Evolutionary conservation across 2,888 invertebrate species (phyloP).

Genomic region (Mactromeris polynyma): DNA sequence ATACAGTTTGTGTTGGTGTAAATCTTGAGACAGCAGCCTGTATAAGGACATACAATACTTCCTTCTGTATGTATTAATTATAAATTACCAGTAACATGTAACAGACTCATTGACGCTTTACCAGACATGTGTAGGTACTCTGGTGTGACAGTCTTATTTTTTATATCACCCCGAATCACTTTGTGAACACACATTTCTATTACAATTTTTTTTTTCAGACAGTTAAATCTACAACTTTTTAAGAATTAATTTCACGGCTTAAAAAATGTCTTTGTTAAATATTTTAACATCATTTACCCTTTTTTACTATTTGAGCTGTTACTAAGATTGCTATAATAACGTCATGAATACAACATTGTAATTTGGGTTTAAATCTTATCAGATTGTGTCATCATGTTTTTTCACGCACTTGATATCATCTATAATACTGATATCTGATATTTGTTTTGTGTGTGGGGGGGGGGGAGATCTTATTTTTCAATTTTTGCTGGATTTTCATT

Average conservation of each 20-base stretch:
- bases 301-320: background rate
- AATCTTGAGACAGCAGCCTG: too few species aligned
- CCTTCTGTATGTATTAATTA: too few species aligned
- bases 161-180: background rate
- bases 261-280: background rate
- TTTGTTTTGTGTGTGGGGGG: background rate
- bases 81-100: too few species aligned
- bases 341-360: background rate
- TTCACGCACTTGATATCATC: background rate
- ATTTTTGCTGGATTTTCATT: background rate
- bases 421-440: background rate
- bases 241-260: background rate
- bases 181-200: background rate
- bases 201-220: background rate
- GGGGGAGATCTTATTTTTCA: background rate
- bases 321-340: background rate
- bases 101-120: too few species aligned
- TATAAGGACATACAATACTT: too few species aligned
- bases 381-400: slow-evolving; percentile 1
- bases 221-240: background rate
- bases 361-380: slow-evolving; percentile 1
- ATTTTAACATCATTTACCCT: background rate
- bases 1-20: too few species aligned
- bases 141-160: too few species aligned
- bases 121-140: too few species aligned